phyloP scores from a whole-genome alignment of 2,113 vertebrate genomes.

The Orthonyx spaldingii region DNA sequence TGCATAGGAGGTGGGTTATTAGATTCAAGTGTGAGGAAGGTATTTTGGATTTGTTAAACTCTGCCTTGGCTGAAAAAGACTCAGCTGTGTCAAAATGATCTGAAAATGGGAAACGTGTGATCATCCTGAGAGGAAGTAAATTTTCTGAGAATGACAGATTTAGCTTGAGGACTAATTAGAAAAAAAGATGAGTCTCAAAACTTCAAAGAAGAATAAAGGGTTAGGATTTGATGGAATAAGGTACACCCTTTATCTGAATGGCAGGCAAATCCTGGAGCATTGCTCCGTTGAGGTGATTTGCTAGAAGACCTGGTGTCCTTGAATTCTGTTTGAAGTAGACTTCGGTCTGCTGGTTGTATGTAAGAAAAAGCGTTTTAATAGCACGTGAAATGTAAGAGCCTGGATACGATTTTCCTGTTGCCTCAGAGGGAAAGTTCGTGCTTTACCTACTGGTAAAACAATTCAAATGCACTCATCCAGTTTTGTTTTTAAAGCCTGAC shows the following conservation, averaged over 20 bases:
- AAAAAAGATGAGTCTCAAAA: background rate
- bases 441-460: background rate
- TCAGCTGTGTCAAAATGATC: background rate
- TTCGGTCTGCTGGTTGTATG: background rate
- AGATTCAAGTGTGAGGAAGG: background rate
- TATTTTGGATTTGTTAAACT: background rate
- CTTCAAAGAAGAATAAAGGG: background rate
- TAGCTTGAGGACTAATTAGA: background rate
- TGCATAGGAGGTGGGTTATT: background rate
- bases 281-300: background rate
- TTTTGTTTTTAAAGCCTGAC: background rate
- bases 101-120: background rate
- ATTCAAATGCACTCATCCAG: background rate
- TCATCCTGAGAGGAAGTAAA: background rate
- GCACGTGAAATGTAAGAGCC: background rate
- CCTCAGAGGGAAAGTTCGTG: background rate
- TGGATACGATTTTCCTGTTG: background rate
- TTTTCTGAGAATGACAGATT: background rate
- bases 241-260: background rate
- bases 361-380: background rate
- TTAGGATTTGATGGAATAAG: background rate
- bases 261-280: background rate
- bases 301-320: background rate
- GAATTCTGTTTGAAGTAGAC: background rate
- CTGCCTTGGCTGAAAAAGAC: background rate